Base-by-base conservation (phyloP, 1,140 invertebrate genomes). In the Oedothorax gibbosus region DNA sequence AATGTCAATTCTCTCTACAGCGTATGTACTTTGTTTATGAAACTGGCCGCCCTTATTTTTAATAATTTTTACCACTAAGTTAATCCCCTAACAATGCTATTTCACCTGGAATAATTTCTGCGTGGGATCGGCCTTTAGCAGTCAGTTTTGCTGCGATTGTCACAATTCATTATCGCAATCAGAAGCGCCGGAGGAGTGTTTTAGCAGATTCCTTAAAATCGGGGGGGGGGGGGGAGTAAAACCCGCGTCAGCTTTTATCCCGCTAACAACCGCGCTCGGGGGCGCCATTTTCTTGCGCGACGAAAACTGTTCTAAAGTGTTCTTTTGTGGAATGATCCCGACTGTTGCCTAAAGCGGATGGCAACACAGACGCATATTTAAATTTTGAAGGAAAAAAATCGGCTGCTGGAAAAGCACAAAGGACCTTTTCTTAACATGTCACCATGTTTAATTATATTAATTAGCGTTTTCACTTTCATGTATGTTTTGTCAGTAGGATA, bases 141-240 rank as follows among this genome's bases (percentile, higher is more conserved):
- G 64, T 9, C 7, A 7, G 72, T 18, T 75, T 11, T 75, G 62
- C 80, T 82, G 80, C 53, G 69, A 73, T 72, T 82, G 80, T 73
- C 69, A 82, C 80, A 73, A 82, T 82, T 82, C 80, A 82, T 82
- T 82, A 82, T 82, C 80, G 80, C 80, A 73, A 82, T 82, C 80
- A 73, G 80, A 73, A 65, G 49, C 62, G 80, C 80, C 80, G 80
- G 68, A 35, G 80, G 80, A 82, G 73, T 62, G 72, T 82, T 81
- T 82, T 73, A 82, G 80, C 68, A 64, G 68, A 82, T 82, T 82
- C 65, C 77, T 71, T 14, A 51, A 35, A 35, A 12, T 53, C 68
- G 35, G 35, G 35, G 35, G 35, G 35, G 35, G 35, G 35, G 35
- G 64, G 66, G 72, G 72, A 68, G 80, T 71, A 82, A 82, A 68